phyloP scores from a whole-genome alignment of 2,113 vertebrate species.

The Tachysurus fulvidraco region DNA sequence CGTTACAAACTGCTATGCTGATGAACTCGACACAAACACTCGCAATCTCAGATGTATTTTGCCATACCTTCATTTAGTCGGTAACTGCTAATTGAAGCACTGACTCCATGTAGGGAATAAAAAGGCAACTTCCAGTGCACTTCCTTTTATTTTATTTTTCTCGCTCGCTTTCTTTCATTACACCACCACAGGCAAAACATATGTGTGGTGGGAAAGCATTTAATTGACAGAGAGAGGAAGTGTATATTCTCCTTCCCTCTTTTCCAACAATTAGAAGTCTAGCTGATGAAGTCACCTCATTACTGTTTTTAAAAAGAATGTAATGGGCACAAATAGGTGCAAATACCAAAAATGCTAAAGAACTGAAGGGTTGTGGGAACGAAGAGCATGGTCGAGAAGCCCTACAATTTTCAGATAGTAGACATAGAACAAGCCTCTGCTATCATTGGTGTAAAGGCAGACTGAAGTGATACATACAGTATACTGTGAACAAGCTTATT shows the following conservation, averaged over 20 bases:
- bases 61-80: constrained; percentile 38
- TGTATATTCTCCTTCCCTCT: neutral
- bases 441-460: neutral
- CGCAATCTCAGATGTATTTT: constrained; percentile 23
- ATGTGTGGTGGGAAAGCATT: neutral
- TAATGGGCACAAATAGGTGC: neutral
- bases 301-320: neutral
- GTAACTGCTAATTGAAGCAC: constrained; percentile 38
- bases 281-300: neutral
- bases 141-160: neutral
- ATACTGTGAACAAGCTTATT: neutral
- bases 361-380: neutral
- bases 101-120: constrained; percentile 37
- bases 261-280: neutral
- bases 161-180: constrained; percentile 3
- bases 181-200: constrained; percentile 21
- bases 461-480: neutral
- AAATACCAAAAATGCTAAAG: neutral
- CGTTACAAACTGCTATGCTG: constrained; percentile 29
- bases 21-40: constrained; percentile 46
- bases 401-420: neutral
- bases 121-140: constrained; percentile 5
- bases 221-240: neutral
- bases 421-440: neutral
- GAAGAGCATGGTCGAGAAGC: neutral